Base-by-base conservation (phyloP, 2,888 invertebrate species). In the Drosophila gaucha region DNA sequence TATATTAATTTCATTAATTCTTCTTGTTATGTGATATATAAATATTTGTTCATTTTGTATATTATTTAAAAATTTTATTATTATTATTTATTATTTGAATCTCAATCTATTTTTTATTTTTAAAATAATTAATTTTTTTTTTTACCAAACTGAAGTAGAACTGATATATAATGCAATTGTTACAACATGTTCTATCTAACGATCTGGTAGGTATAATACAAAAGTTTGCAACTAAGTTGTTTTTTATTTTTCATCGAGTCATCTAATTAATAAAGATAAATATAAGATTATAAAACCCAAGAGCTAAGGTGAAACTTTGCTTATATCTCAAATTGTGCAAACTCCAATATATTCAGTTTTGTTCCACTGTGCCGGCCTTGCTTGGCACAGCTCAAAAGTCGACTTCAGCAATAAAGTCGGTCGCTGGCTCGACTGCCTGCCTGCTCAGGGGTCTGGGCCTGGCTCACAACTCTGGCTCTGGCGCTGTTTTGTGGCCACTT, bases 341-440 rank as follows among this genome's bases (percentile, higher is more conserved):
- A 22, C 4, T 46, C 1, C 6, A n/a, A 36, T 22, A 12, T 5
- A 9, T 6, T 9, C 1, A 8, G 5, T 39, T 64, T 35, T 24
- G 43, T 20, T 12, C 73, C 86, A 82, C 86, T 80, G 82, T 87
- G 36, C 49, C 55, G 74, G 74, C 74, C 74, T 62, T 74, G 70
- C 64, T 74, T 67, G 68, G 55, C 68, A 47, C 65, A 58, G 65
- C 69, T 70, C 72, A 68, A 83, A 82, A 88, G 77, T 77, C 80
- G 67, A 72, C 74, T 84, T 86, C 60, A 83, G 85, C 82, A 85
- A 63, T 87, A 85, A 82, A 82, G 87, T 87, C 87, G 82, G 87
- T 87, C 85, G 80, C 67, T 80, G 64, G 55, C 69, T 59, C 47
- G 59, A 52, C 28, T 63, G 49, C 43, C 38, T 39, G 62, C 62